Percentiles rank a stretch among this genome's conserved stretches.
Conservation (phyloP, 2,888 invertebrate species). For the Pyrocoelia pectoralis region DNA sequence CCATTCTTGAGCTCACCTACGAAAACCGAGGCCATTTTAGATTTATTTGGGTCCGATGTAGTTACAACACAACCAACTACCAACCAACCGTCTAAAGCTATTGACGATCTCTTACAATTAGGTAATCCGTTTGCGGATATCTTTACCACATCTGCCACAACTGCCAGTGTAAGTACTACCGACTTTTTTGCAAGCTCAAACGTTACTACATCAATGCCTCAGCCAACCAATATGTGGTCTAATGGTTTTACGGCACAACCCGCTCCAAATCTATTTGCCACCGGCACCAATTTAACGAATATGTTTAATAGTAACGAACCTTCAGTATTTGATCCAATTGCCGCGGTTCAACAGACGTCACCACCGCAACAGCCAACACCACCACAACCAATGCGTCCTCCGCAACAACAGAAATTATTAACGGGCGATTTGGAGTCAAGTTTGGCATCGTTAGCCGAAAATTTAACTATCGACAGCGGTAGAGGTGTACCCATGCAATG, state of each 20-base stretch:
- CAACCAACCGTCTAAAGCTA: conserved; percentile 67
- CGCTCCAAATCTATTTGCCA: conserved; percentile 28
- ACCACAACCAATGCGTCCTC: conserved; percentile 49
- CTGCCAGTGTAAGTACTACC: conserved; percentile 37
- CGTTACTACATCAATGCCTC: conserved; percentile 10
- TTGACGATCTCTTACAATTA: conserved; percentile 87
- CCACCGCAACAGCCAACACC: conserved; percentile 61
- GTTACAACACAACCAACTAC: conserved; percentile 52
- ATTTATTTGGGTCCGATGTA: conserved; percentile 77
- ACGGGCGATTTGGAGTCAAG: conserved; percentile 95
- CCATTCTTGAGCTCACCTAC: conserved; percentile 81
- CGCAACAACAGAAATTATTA: conserved; percentile 68
- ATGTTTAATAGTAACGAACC: conserved; percentile 62
- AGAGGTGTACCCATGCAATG: conserved; percentile 71
- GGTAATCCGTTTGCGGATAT: conserved; percentile 93
- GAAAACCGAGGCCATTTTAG: conserved; percentile 71
- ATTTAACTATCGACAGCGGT: conserved; percentile 82
- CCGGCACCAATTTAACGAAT: conserved; percentile 56
- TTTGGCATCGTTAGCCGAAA: conserved; percentile 91
- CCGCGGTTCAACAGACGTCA: conserved; percentile 61
- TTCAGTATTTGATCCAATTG: conserved; percentile 67
- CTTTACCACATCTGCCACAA: conserved; percentile 52
- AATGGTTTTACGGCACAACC: conserved; percentile 50
- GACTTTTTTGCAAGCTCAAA: conserved; percentile 30
- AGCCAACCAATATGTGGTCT: conserved; percentile 49